Percentiles rank a stretch among this genome's conserved stretches.
phyloP scores from a whole-genome alignment of 2,888 invertebrate species.

The Sylvicola fuscatus region DNA sequence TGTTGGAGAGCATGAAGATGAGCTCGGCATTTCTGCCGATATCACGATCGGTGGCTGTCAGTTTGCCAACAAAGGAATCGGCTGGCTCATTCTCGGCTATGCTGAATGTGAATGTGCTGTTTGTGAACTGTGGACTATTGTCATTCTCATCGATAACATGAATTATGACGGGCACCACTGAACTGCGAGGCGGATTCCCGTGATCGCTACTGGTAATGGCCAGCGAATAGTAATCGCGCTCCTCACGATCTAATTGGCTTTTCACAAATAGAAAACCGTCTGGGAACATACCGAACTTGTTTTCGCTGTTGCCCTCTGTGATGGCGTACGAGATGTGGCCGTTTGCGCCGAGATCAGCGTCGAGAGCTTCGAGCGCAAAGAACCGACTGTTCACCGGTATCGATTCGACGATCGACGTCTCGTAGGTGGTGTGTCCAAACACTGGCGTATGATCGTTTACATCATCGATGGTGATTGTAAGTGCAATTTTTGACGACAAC shows the following conservation, averaged over 20 bases:
- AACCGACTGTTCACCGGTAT: constrained; percentile 79
- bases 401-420: constrained; percentile 77
- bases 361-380: constrained; percentile 75
- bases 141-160: constrained; percentile 94
- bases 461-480: constrained; percentile 56
- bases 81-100: constrained; percentile 74
- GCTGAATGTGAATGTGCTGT: constrained; percentile 75
- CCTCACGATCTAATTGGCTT: constrained; percentile 70
- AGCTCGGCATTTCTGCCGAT: constrained; percentile 82
- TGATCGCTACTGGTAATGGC: constrained; percentile 68
- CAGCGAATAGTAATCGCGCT: constrained; percentile 76
- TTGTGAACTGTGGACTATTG: constrained; percentile 80
- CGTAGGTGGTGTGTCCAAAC: constrained; percentile 80
- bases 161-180: constrained; percentile 76
- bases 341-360: constrained; percentile 67
- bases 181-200: constrained; percentile 55
- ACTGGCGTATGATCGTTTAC: constrained; percentile 92
- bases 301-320: constrained; percentile 65
- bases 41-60: constrained; percentile 76
- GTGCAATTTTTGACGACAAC: constrained; percentile 51
- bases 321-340: constrained; percentile 65
- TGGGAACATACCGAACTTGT: constrained; percentile 84
- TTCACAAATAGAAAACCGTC: constrained; percentile 83
- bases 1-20: constrained; percentile 54
- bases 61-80: constrained; percentile 79